Evolutionary conservation across 2,888 invertebrate species (phyloP), one percentile per base, ranked within the genome.

Genomic region (Brachynemurus nebulosus): DNA sequence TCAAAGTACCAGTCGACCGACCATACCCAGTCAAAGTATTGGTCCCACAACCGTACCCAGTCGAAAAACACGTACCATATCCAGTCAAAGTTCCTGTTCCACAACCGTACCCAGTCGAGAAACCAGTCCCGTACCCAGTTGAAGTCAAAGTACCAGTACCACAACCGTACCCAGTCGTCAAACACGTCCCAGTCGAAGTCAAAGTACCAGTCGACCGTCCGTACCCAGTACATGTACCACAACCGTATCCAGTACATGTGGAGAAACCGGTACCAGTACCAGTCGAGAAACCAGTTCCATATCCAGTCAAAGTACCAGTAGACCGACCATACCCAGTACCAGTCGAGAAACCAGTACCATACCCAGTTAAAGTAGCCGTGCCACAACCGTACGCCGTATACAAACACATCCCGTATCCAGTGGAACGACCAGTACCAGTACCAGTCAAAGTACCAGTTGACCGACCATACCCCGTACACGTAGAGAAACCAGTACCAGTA

Each of bases 11-110:
- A 55, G 81, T 83, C 52, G 82, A 82, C 63, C 76, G 80, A 62
- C 84, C 84, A 47, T 78, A 78, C 62, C 82, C 84, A 57, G 83
- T 84, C 55, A 83, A 84, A 66, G 83, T 85, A 44, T 68, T 72
- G 45, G 83, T 84, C 45, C 82, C 83, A 47, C 81, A 82, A 56
- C 84, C 85, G 53, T 84, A 84, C 66, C 83, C 83, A 50, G 84
- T 85, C 14, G 81, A 81, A 63, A 83, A 82, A 62, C 76, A 76
- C 59, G 63, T 84, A 11, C 85, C 76, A 25, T 74, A 76, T 60
- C 83, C 82, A 54, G 80, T 86, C 12, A 80, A 81, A 68, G 80
- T 82, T 39, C 78, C 70, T 48, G 80, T 82, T 37, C 82, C 84
- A 53, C 73, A 75, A 54, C 82, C 82, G 54, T 84, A 84, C 68